Percentiles rank a stretch among this genome's conserved stretches.
Conservation (phyloP, 2,888 invertebrate genomes). For the Microplitis manilae region DNA sequence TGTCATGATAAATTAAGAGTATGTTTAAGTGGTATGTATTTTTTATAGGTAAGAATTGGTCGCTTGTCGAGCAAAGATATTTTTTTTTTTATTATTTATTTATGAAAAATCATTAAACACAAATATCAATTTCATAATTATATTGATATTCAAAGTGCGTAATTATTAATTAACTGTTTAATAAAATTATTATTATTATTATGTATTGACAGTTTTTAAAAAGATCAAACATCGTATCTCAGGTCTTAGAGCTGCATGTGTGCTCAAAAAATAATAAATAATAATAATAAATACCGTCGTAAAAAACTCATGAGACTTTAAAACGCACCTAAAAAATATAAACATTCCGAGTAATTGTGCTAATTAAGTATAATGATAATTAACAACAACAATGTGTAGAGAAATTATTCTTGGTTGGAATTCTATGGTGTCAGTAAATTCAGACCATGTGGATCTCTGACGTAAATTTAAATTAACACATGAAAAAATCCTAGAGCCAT, state of each 20-base stretch:
- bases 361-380: slow-evolving; percentile 13
- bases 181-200: slow-evolving; percentile 18
- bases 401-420: background rate
- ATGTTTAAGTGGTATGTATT: slow-evolving; percentile 22
- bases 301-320: slow-evolving; percentile 38
- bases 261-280: background rate
- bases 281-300: slow-evolving; percentile 47
- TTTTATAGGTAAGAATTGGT: slow-evolving; percentile 36
- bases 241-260: background rate
- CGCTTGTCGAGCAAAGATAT: slow-evolving; percentile 36
- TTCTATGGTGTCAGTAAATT: too few species aligned
- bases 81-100: slow-evolving; percentile 36
- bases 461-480: too few species aligned
- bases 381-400: slow-evolving; percentile 1
- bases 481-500: too few species aligned
- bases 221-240: background rate
- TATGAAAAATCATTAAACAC: slow-evolving; percentile 43
- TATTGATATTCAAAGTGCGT: background rate
- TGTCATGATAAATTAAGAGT: slow-evolving; percentile 14
- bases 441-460: too few species aligned
- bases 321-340: slow-evolving; percentile 42
- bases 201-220: slow-evolving; percentile 11
- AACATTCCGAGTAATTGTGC: slow-evolving; percentile 12
- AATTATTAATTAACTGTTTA: slow-evolving; percentile 36
- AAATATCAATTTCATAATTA: slow-evolving; percentile 15